These are phyloP conservation scores for Diaperis boleti DNA, from an alignment of 2,888 invertebrate species.

Conservation along the genomic window DNA sequence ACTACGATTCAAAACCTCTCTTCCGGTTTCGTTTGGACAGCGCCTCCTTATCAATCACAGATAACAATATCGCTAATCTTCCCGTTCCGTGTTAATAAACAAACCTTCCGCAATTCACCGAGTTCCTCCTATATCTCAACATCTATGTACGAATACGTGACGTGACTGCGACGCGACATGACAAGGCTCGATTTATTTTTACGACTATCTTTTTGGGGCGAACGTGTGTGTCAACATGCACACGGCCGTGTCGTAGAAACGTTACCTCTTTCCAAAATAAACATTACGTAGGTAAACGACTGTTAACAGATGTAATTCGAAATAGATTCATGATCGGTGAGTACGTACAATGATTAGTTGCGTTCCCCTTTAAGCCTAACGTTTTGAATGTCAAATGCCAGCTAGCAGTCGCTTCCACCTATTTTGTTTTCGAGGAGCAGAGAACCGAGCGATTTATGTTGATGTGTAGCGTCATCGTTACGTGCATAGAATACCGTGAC, in stretches of 20 bases:
- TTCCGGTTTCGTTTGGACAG: too few relatives aligned
- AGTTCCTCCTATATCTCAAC: too few relatives aligned
- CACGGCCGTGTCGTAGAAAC: constrained; percentile 11
- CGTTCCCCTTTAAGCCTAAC: constrained; percentile 30
- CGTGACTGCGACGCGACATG: neutral
- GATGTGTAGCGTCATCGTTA: constrained; percentile 49
- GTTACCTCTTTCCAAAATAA: constrained; percentile 36
- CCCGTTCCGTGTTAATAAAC: neutral
- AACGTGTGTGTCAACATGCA: constrained; percentile 25
- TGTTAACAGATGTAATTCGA: constrained; percentile 8
- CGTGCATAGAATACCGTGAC: constrained; percentile 52
- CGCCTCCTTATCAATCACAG: too few relatives aligned
- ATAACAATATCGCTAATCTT: too few relatives aligned
- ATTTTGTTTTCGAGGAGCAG: constrained; percentile 29
- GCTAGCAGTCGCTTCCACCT: constrained; percentile 7
- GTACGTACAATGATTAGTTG: neutral
- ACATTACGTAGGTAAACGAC: constrained; percentile 33
- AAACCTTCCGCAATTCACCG: too few relatives aligned
- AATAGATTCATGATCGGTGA: constrained; percentile 3
- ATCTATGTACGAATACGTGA: neutral
- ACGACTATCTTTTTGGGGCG: constrained; percentile 7
- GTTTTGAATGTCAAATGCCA: constrained; percentile 24
- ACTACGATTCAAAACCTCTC: too few relatives aligned
- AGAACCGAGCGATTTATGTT: constrained; percentile 34
- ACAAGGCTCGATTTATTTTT: constrained; percentile 28